phyloP scores from a whole-genome alignment of 2,888 invertebrate species.

The Drosophila tanythrix region DNA sequence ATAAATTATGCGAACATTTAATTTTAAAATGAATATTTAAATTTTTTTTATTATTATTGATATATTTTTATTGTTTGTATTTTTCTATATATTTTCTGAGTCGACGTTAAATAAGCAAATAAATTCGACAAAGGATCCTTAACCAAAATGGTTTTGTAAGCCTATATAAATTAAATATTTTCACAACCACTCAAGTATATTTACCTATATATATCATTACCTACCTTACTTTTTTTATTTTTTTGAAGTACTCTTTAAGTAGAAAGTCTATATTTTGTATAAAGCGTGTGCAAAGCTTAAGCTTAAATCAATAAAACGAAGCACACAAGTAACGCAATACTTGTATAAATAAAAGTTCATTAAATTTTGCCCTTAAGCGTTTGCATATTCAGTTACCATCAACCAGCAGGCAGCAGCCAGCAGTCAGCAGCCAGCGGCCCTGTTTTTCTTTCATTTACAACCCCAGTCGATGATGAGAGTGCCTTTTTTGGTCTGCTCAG shows the following conservation, averaged over 20 bases:
- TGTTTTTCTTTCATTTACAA: slow-evolving; percentile 6
- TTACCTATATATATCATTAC: neutral
- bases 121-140: neutral
- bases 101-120: neutral
- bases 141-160: neutral
- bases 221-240: neutral
- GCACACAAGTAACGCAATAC: slow-evolving; percentile 8
- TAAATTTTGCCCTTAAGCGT: slow-evolving; percentile 14
- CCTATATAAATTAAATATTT: neutral
- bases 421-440: neutral
- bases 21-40: neutral
- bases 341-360: slow-evolving; percentile 1
- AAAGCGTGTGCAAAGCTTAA: neutral
- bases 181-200: neutral
- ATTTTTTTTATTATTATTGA: neutral
- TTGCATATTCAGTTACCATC: neutral
- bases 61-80: neutral
- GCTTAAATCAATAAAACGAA: neutral
- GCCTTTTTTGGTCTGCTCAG: slow-evolving; percentile 28
- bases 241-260: neutral
- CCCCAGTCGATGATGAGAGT: slow-evolving; percentile 2
- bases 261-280: neutral
- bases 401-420: neutral
- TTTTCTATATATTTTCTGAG: neutral
- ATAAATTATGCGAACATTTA: neutral